These are phyloP conservation scores for Protula sp. DNA, from an alignment of 2,888 invertebrate genomes.

Conservation along the genomic window DNA sequence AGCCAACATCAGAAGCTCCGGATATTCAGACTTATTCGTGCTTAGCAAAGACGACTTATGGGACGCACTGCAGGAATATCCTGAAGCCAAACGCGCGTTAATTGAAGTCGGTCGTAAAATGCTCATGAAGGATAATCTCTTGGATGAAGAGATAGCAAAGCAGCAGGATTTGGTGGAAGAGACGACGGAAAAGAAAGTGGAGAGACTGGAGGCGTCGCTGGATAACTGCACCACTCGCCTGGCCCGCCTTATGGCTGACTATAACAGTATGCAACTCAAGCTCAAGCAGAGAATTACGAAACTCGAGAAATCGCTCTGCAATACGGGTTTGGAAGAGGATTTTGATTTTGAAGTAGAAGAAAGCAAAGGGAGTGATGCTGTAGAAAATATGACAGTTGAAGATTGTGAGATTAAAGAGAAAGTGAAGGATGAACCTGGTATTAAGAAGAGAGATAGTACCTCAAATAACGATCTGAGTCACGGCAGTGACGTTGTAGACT, in stretches of 20 bases:
- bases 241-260: slow-evolving; percentile 74
- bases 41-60: slow-evolving; percentile 81
- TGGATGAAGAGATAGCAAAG: slow-evolving; percentile 54
- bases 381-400: not conserved
- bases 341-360: no score
- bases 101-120: slow-evolving; percentile 58
- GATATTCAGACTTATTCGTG: slow-evolving; percentile 80
- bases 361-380: not conserved
- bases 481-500: no score
- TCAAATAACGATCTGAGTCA: no score
- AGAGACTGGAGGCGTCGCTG: slow-evolving; percentile 65
- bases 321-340: no score
- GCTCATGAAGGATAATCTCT: slow-evolving; percentile 54
- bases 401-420: not conserved
- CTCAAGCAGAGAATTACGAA: slow-evolving; percentile 69
- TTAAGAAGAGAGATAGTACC: no score
- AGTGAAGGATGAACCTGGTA: no score
- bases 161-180: slow-evolving; percentile 45
- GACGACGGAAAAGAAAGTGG: slow-evolving; percentile 72
- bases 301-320: slow-evolving; percentile 47
- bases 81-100: slow-evolving; percentile 54
- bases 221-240: slow-evolving; percentile 74
- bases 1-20: slow-evolving; percentile 77
- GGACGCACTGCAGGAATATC: slow-evolving; percentile 68
- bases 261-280: slow-evolving; percentile 78